Evolutionary conservation across 2,888 invertebrate species (phyloP), one percentile per base, ranked within the genome.

Genomic region (Ormia ochracea): DNA sequence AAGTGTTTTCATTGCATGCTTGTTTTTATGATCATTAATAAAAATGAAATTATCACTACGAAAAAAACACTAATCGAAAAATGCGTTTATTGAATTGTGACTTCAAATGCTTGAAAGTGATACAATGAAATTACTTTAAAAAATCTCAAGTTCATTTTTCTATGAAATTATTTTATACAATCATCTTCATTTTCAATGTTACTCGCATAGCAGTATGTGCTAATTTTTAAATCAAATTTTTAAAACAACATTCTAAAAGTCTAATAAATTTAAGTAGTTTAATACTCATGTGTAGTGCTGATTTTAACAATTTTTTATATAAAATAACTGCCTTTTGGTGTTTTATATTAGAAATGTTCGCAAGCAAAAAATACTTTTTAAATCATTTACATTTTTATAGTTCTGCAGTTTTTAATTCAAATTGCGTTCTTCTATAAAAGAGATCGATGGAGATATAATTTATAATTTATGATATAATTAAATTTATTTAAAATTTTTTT

Each of bases 181-280:
- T 66, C 76, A 48, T 70, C 76, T 73, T 73, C 78, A 63, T n/a
- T 72, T 66, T 61, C 75, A 68, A 78, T 72, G 70, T 45, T 14
- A 9, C 0, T 14, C 12, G 3, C 2, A 7, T 41, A 3, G 4
- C 4, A 4, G 21, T 21, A 50, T 17, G 26, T 14, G 28, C 50
- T 19, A 28, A 41, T 65, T 31, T 50, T 52, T 28, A 45, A 23
- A 56, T 31, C 2, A 10, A 23, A 17, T 59, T 45, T 43, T 54
- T 38, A 14, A 65, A 76, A 80, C 70, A 68, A 78, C 78, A 78
- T 78, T 78, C 78, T 78, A 78, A 78, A 78, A 17, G 6, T 21
- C 19, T 50, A 14, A 61, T 52, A 31, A 52, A 43, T 52, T 70
- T 28, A 17, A 36, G 14, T 38, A 45, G 19, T 38, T 70, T 3